A percentile compares a stretch with the other conserved stretches of the same genome.
Evolutionary conservation across 2,888 invertebrate genomes (phyloP).

Genomic region (Diachrysia chrysitis): DNA sequence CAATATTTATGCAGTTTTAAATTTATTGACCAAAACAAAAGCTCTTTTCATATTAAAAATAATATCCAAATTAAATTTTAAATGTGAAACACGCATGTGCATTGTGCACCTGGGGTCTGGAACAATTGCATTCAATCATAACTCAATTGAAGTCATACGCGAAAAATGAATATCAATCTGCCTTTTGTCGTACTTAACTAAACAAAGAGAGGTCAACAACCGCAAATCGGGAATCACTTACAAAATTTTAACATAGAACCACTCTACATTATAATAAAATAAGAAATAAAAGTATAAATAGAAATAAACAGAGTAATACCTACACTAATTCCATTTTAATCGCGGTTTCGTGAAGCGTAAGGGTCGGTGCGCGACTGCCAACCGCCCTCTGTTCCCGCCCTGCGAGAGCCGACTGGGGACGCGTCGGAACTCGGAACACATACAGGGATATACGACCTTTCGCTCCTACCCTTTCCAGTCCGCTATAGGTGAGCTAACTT

Average conservation of each 20-base stretch:
- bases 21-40: too few species aligned
- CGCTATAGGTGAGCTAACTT: slow-evolving; percentile 50
- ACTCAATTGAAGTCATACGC: slow-evolving; percentile 43
- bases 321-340: slow-evolving; percentile 54
- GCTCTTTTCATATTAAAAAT: not conserved
- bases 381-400: slow-evolving; percentile 67
- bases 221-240: slow-evolving; percentile 2
- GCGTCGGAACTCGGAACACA: slow-evolving; percentile 38
- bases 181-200: slow-evolving; percentile 42
- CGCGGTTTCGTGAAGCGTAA: slow-evolving; percentile 40
- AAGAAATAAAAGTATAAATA: slow-evolving; percentile 12
- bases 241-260: not conserved
- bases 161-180: slow-evolving; percentile 47
- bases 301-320: slow-evolving; percentile 37
- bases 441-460: slow-evolving; percentile 54
- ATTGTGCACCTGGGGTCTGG: not conserved
- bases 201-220: slow-evolving; percentile 69
- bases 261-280: not conserved
- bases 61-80: not conserved
- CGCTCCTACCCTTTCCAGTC: slow-evolving; percentile 43
- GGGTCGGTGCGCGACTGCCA: slow-evolving; percentile 42
- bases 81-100: not conserved
- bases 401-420: slow-evolving; percentile 59
- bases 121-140: slow-evolving; percentile 45
- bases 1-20: too few species aligned